Evolutionary conservation across 2,113 vertebrate genomes (phyloP), one percentile per base, ranked within the genome.

Genomic region (Ursus arctos): DNA sequence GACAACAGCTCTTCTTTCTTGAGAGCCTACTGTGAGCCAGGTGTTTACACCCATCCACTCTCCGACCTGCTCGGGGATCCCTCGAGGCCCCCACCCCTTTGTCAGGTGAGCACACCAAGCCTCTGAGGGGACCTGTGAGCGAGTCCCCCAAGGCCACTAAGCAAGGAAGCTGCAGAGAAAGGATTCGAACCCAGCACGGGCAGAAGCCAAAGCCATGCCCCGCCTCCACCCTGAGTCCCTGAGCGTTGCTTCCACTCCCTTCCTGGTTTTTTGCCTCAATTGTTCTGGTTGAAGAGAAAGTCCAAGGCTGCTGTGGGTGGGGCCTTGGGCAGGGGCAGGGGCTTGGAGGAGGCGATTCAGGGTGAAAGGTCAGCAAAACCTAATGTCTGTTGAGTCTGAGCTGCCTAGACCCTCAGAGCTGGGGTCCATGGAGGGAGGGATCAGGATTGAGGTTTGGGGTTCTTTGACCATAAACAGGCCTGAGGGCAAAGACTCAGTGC

Each of bases 381-480:
- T 51, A 67, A 2, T 11, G 2, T 47, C 53, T 77, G 13, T 24
- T 26, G 55, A 69, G 59, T 43, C 31, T 47, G 57, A 61, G 10
- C 80, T 76, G 33, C 53, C 55, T 24, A 28, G 74, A 47, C 2
- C 40, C 69, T 13, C 24, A 12, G 55, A n/a, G 16, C n/a, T 31
- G 47, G 65, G 36, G 8, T 15, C 8, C 0, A 0, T 12, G 9
- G 15, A 33, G 15, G 1, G 1, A 15, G 4, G 26, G 47, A 33
- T 0, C 12, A 19, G 26, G 72, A 14, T 16, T 47, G 55, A 47
- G 14, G 15, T 31, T 71, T 40, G 43, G 0, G 16, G 2, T 36
- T 77, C 88, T 65, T 14, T 6, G n/a, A 43, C 26, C 57, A 19
- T 65, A 81, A 69, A 43, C 63, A 55, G 15, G 28, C 36, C 28